These are phyloP conservation scores for Hermaeophaga mercurialis DNA, from an alignment of 2,888 invertebrate genomes.

Conservation along the genomic window DNA sequence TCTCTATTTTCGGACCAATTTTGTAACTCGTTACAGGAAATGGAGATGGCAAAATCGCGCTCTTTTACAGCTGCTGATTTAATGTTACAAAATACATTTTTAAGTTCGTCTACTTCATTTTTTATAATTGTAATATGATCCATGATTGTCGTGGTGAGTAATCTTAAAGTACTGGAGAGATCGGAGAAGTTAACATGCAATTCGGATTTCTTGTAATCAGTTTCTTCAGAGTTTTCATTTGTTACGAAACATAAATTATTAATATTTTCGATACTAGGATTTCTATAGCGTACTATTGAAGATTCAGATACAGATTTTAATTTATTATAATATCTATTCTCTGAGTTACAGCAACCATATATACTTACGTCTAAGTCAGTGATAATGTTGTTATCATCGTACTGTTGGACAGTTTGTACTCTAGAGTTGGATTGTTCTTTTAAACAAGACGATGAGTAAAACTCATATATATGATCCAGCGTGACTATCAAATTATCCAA, in stretches of 20 bases:
- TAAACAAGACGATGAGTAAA: no score
- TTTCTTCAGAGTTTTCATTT: background rate
- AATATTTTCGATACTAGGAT: background rate
- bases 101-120: background rate
- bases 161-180: background rate
- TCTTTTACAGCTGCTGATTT: background rate
- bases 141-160: background rate
- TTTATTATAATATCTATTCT: background rate
- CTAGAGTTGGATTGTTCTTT: constrained; percentile 1
- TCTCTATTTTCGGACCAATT: background rate
- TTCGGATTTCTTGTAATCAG: background rate
- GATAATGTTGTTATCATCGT: background rate
- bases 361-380: background rate
- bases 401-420: background rate
- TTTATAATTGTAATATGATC: constrained; percentile 1
- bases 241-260: background rate
- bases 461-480: constrained; percentile 6
- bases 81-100: background rate
- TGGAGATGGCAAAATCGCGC: background rate
- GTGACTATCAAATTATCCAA: constrained; percentile 1
- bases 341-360: background rate
- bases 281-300: background rate
- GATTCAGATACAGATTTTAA: background rate
- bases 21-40: background rate
- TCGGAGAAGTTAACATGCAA: background rate